phyloP scores from a whole-genome alignment of 2,797 vertebrate species.

The Spheniscus humboldti region DNA sequence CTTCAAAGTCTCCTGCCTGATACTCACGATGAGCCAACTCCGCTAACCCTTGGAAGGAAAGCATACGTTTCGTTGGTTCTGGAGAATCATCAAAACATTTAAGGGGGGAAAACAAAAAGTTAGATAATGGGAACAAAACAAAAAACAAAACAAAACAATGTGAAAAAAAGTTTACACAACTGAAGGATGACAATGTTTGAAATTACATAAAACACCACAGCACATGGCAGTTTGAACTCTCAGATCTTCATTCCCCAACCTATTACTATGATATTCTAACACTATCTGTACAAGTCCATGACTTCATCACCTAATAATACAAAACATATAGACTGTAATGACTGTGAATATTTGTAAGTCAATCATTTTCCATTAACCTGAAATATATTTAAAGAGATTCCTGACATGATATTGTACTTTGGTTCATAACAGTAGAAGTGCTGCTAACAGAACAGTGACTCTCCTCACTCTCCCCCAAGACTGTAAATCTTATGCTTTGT shows the following conservation, averaged over 20 bases:
- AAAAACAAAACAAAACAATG: constrained; percentile 58
- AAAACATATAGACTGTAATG: not conserved
- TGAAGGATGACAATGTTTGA: constrained; percentile 68
- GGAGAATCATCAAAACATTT: constrained; percentile 95
- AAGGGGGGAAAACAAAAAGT: constrained; percentile 91
- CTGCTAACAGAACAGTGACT: not conserved
- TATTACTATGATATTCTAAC: not conserved
- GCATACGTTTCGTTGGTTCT: constrained; percentile 99
- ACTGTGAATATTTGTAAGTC: not conserved
- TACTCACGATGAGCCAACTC: constrained; percentile 99
- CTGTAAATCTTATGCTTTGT: not conserved
- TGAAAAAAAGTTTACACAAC: constrained; percentile 36
- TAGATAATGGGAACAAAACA: constrained; percentile 88
- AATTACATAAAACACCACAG: constrained; percentile 43
- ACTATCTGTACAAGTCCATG: not conserved
- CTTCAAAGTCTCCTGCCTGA: constrained; percentile 99
- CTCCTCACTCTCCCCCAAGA: not conserved
- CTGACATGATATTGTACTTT: not conserved
- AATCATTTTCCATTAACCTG: not conserved
- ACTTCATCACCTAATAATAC: not conserved
- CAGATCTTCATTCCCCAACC: not conserved
- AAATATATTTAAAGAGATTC: not conserved
- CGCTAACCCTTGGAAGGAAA: constrained; percentile 99
- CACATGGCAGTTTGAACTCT: not conserved
- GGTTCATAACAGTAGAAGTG: not conserved